These are phyloP conservation scores for Andrena minutula DNA, from an alignment of 2,888 invertebrate species.

Conservation along the genomic window DNA sequence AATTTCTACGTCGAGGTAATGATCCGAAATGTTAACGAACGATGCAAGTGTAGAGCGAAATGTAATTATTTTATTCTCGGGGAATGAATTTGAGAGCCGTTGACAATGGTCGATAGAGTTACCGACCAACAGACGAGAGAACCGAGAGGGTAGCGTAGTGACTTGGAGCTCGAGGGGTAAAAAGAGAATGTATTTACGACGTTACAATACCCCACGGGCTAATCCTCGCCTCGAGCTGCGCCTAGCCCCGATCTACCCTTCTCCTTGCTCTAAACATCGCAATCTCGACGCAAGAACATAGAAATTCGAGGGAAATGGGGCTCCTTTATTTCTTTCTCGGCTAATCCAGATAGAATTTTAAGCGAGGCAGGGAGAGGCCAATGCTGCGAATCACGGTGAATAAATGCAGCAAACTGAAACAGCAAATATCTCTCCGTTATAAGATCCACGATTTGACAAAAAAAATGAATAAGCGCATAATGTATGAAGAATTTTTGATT, in stretches of 20 bases:
- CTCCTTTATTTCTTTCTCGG: conserved; percentile 44
- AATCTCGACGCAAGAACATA: conserved; percentile 52
- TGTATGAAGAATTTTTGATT: neutral
- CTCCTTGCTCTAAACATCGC: conserved; percentile 60
- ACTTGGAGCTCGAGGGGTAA: conserved; percentile 71
- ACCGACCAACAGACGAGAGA: conserved; percentile 64
- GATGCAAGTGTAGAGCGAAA: neutral
- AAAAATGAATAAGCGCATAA: neutral
- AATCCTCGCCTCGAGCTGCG: conserved; percentile 79
- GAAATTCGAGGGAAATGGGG: conserved; percentile 47
- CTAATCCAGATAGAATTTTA: conserved; percentile 16
- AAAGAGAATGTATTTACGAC: conserved; percentile 83
- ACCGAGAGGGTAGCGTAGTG: conserved; percentile 38
- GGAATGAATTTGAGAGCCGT: conserved; percentile 59
- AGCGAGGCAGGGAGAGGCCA: neutral
- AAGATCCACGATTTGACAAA: neutral
- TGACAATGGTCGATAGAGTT: conserved; percentile 74
- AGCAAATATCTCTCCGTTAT: neutral
- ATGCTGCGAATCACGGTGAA: neutral
- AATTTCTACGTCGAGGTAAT: neutral
- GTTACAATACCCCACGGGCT: conserved; percentile 84
- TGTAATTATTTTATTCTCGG: conserved; percentile 39
- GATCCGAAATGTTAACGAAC: neutral
- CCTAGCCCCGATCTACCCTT: conserved; percentile 67
- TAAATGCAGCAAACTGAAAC: conserved; percentile 9